Conservation (phyloP, 2,113 vertebrate genomes). For the Xiphophorus hellerii region DNA sequence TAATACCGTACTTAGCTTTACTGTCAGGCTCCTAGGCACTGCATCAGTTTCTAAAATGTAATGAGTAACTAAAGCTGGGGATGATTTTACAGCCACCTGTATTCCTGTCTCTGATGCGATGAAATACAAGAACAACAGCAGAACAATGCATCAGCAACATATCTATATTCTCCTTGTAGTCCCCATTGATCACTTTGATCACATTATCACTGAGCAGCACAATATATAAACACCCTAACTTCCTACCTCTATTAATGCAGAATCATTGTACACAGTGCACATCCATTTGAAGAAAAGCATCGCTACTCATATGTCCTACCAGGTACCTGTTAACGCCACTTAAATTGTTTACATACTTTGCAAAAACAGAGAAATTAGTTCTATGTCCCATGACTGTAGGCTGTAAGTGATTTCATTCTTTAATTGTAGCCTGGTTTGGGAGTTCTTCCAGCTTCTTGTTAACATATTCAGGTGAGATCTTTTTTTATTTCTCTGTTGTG, state of each 20-base stretch:
- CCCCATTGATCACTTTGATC: background rate
- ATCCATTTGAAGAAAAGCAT: background rate
- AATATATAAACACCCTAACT: background rate
- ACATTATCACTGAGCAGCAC: background rate
- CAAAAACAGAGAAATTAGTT: background rate
- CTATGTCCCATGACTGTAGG: no score
- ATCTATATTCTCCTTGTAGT: conserved; percentile 1
- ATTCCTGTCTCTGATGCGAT: conserved; percentile 8
- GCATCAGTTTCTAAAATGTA: conserved; percentile 17
- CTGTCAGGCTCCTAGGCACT: conserved; percentile 1
- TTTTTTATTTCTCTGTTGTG: background rate
- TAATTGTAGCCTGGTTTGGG: background rate
- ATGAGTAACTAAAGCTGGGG: background rate
- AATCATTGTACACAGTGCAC: background rate
- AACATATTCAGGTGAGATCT: background rate
- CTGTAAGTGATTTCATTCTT: no score
- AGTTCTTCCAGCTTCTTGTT: background rate
- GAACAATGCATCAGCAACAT: conserved; percentile 14
- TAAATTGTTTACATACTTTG: background rate
- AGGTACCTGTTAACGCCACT: background rate
- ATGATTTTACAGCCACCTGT: conserved; percentile 13
- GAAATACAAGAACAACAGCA: conserved; percentile 7
- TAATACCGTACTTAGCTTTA: conserved; percentile 33
- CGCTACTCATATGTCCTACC: background rate
- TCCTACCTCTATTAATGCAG: background rate